Evolutionary conservation across 2,113 vertebrate species (phyloP), one percentile per base, ranked within the genome.

Genomic region (Platycercus adscitus): DNA sequence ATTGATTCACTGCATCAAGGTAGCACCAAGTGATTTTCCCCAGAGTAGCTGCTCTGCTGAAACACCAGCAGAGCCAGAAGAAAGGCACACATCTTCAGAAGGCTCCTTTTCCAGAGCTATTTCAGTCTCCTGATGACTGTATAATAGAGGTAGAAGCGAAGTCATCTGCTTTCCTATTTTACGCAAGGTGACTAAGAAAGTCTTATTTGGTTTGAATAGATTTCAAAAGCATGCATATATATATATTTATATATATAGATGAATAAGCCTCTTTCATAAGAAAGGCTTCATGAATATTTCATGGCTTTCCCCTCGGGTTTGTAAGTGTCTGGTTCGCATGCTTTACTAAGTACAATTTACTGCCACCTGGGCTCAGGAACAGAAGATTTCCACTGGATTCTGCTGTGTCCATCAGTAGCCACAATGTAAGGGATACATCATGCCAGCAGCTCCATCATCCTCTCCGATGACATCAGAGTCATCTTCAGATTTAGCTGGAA

Each of bases 251-350:
- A n/a, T 43, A 41, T 8, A 41, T 5, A 41, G 4, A 61, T 95
- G 96, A 97, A 96, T 96, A 86, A 96, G 68, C 25, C 75, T 88
- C 95, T 94, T 97, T 96, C 93, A 97, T 96, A 96, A 71, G 91
- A 92, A 95, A 86, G 69, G 11, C 41, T 95, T 91, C 95, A 96
- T 97, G 95, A 95, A 96, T 96, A 95, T 97, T 97, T 96, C 90
- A 96, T 93, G 80, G 63, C 61, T 88, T 93, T 86, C 76, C 90
- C 82, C 61, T 84, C 0, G 7, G 78, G 86, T 94, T 87, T 89
- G 79, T 63, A 91, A 52, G 95, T 91, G 93, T 81, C 91, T 97
- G 93, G 83, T 77, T 95, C 95, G 73, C 58, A 73, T 55, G 55
- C 58, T 81, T 83, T 79, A 79, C 89, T 65, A 66, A 60, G 70